phyloP scores from a whole-genome alignment of 2,113 vertebrate genomes.

The Boleophthalmus pectinirostris region DNA sequence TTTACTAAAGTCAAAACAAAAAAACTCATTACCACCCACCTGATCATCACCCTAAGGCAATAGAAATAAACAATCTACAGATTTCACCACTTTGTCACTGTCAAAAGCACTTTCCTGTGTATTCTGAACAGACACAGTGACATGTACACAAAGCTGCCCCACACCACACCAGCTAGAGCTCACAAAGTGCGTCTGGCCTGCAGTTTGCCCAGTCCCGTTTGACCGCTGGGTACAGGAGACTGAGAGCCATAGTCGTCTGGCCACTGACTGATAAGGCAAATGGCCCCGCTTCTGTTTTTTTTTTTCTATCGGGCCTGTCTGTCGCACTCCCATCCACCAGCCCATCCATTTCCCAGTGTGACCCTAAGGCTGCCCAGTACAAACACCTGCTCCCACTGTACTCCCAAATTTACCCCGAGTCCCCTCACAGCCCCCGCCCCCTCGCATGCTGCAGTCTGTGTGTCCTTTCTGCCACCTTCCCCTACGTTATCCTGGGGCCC shows the following conservation, averaged over 20 bases:
- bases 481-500: constrained; percentile 44
- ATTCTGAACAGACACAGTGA: constrained; percentile 35
- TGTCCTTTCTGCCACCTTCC: constrained; percentile 35
- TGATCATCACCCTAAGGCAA: background rate
- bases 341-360: constrained; percentile 51
- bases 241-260: constrained; percentile 53
- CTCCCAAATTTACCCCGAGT: constrained; percentile 44
- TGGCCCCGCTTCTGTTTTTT: constrained; percentile 20
- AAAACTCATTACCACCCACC: background rate
- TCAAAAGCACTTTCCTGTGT: constrained; percentile 20
- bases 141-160: constrained; percentile 35
- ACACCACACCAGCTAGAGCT: constrained; percentile 39
- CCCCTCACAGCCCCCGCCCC: constrained; percentile 12
- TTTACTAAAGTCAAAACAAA: background rate
- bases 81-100: constrained; percentile 18
- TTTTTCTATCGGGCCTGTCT: constrained; percentile 43
- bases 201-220: constrained; percentile 50
- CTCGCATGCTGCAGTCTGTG: constrained; percentile 14
- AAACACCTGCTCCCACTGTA: constrained; percentile 65
- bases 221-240: constrained; percentile 57
- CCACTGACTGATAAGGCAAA: constrained; percentile 65
- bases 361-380: constrained; percentile 62
- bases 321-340: constrained; percentile 54
- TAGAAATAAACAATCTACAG: background rate
- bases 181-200: constrained; percentile 56